Base-by-base conservation (phyloP, 2,888 invertebrate species). In the Danaus chrysippus region DNA sequence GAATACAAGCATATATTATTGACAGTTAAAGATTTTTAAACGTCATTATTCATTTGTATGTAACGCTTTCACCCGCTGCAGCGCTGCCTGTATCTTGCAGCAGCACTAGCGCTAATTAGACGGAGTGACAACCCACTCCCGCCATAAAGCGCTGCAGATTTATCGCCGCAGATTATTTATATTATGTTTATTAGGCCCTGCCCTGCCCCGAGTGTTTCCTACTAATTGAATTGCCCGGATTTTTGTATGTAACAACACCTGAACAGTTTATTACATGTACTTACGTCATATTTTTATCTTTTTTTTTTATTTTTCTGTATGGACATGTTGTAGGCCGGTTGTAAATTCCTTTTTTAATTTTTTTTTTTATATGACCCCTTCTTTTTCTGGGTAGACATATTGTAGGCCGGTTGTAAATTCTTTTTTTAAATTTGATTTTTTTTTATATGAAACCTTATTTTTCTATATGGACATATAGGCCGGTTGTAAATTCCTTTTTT, bases 131-230 rank as follows among this genome's bases (percentile, higher is more conserved):
- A 90, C 90, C 90, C 91, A 88, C 90, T 89, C 90, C 87, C 82
- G 85, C 84, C 88, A 87, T 90, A 90, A 90, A 89, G 84, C 87
- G 87, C 83, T 84, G 84, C 88, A 89, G 91, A 90, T 90, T 89
- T 91, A 90, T 89, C 87, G 87, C 84, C 81, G 71, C 83, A 89
- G 90, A 91, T 90, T 90, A 91, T 89, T 91, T 90, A 90, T 90
- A 90, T 90, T 90, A 90, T 89, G 89, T 89, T 90, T 90, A 90
- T 89, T 88, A 90, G 88, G 78, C 87, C 79, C 82, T 84, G 81
- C 87, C 86, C 83, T 79, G 79, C 78, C 73, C 76, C 68, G 80
- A 80, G 78, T 76, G 77, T 88, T 89, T 89, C 82, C 83, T 78
- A 75, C 84, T 91, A 90, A 91, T 91, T 91, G 89, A 91, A 91